phyloP scores from a whole-genome alignment of 2,797 vertebrate species.

The Platalea minor region DNA sequence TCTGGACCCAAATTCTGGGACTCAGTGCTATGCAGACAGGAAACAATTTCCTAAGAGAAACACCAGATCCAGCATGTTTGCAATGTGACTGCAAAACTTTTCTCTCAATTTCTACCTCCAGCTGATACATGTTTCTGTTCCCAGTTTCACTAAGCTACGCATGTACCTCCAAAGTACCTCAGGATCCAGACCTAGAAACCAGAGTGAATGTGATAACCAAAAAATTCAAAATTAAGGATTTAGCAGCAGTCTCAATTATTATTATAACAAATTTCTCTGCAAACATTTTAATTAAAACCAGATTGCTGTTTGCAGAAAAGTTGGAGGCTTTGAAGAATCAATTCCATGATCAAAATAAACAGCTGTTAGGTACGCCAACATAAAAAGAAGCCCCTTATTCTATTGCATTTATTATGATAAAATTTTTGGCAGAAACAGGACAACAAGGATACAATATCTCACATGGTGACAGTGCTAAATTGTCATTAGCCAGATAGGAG shows the following conservation, averaged over 20 bases:
- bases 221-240: background rate
- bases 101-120: background rate
- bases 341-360: conserved; percentile 34
- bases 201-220: background rate
- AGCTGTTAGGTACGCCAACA: conserved; percentile 47
- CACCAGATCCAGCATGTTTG: background rate
- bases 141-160: background rate
- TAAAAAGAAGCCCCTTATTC: conserved; percentile 32
- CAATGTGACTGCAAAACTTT: background rate
- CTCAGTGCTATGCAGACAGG: background rate
- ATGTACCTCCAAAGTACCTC: background rate
- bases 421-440: conserved; percentile 49
- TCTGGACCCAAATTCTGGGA: background rate
- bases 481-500: conserved; percentile 41
- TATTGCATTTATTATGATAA: conserved; percentile 32
- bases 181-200: background rate
- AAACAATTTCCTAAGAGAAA: background rate
- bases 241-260: background rate
- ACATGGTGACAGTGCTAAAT: conserved; percentile 34
- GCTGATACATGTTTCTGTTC: background rate
- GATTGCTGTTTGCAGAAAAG: conserved; percentile 20
- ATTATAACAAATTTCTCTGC: background rate
- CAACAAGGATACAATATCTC: conserved; percentile 24
- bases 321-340: conserved; percentile 32
- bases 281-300: conserved; percentile 45